These are phyloP conservation scores for Actenoides hombroni DNA, from an alignment of 2,113 vertebrate species.

Conservation along the genomic window DNA sequence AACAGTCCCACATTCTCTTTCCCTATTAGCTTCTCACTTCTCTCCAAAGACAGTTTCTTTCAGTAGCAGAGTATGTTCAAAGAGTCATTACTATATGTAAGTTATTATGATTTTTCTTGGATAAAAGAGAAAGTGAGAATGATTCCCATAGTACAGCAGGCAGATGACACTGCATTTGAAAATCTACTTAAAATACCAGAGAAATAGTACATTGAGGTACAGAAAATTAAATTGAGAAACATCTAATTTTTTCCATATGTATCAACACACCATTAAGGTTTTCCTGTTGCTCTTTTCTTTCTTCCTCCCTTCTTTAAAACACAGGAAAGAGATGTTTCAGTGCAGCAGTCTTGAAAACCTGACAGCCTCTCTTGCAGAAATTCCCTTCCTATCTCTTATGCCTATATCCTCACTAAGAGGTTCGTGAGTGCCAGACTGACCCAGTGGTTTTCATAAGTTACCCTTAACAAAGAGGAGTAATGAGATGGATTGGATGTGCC, in stretches of 20 bases:
- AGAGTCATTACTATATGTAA: background rate
- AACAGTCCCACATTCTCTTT: background rate
- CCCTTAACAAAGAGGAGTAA: background rate
- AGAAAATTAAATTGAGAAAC: background rate
- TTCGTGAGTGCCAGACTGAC: rapidly evolving
- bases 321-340: background rate
- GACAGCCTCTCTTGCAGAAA: background rate
- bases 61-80: background rate
- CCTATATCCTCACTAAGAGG: background rate
- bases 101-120: background rate
- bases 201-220: background rate
- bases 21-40: background rate
- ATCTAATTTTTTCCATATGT: background rate
- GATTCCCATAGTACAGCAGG: background rate
- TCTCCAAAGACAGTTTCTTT: background rate
- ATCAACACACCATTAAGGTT: background rate
- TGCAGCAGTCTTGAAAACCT: background rate
- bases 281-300: background rate
- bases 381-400: background rate
- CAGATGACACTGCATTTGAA: background rate
- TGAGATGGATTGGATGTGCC: background rate
- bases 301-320: background rate
- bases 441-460: background rate
- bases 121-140: background rate
- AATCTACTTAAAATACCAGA: background rate